Base-by-base conservation (phyloP, 92 coral and sea anemone species). In the Muricea muricata region DNA sequence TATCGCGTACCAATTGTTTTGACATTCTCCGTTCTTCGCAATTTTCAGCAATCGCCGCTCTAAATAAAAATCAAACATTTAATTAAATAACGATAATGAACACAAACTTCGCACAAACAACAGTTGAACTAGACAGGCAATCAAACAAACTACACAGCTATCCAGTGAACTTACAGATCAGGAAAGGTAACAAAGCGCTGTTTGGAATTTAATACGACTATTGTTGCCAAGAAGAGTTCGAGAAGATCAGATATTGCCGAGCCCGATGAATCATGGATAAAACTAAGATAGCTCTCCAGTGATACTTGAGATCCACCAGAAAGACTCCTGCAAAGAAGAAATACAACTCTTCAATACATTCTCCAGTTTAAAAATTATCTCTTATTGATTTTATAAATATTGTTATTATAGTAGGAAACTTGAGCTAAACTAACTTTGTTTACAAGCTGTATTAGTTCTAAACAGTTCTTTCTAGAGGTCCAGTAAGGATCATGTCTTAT, bases 251-350 rank as follows among this genome's bases (percentile, higher is more conserved):
- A 74, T 12, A 96, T 75, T 12, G 77, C 66, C 9, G 97, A 93
- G n/a, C 57, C 88, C 40, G 77, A 90, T 47, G 66, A 21, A 12
- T 95, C 97, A 73, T 90, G 97, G 18, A 20, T 54, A 26, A 56
- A 77, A 77, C 69, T 77, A 21, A 77, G 61, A 26, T 77, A 77
- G 47, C 68, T 77, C 45, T 77, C 82, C 69, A 93, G 61, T 7
- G 99, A 96, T 17, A 91, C 75, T 29, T 92, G 93, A 12, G 99
- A 96, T 69, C 94, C 93, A 13, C 80, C 89, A 25, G 99, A 96
- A 6, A 74, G 75, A 33, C 97, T 88, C 87, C 97, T 93, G 52
- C 56, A 87, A 24, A n/a, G 40, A 20, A 52, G 37, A 45, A n/a
- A n/a, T n/a, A n/a, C n/a, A n/a, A n/a, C n/a, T n/a, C n/a, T n/a